phyloP scores from a whole-genome alignment of 2,888 invertebrate species.

The Drosophila mettleri region DNA sequence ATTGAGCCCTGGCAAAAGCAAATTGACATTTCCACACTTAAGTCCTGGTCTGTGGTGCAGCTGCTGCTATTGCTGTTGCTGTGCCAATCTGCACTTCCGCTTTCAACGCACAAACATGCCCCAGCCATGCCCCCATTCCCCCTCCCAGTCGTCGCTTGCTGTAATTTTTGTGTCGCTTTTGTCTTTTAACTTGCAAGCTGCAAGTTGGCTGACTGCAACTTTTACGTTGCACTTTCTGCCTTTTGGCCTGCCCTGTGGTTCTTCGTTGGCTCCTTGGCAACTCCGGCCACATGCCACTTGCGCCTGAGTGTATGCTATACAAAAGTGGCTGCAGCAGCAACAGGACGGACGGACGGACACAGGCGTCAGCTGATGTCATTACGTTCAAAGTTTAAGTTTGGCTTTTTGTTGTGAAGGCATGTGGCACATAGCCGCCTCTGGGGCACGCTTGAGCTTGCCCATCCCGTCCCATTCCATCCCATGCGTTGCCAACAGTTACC shows the following conservation, averaged over 20 bases:
- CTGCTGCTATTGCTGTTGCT: slow-evolving; percentile 39
- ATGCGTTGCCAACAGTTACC: slow-evolving; percentile 6
- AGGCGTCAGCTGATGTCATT: slow-evolving; percentile 59
- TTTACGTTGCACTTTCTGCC: slow-evolving; percentile 68
- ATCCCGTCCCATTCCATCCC: background rate
- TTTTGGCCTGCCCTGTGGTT: slow-evolving; percentile 57
- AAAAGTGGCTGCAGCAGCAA: slow-evolving; percentile 9
- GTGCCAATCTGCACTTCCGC: slow-evolving; percentile 70
- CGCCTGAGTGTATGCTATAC: slow-evolving; percentile 52
- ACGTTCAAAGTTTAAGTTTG: slow-evolving; percentile 44
- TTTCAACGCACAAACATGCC: slow-evolving; percentile 33
- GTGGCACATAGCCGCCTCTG: slow-evolving; percentile 15
- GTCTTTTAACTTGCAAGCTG: slow-evolving; percentile 49
- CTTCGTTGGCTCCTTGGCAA: slow-evolving; percentile 38
- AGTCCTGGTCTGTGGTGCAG: slow-evolving; percentile 36
- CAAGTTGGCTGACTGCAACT: slow-evolving; percentile 50
- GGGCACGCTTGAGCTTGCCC: slow-evolving; percentile 11
- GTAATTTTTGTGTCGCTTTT: slow-evolving; percentile 64
- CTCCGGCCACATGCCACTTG: slow-evolving; percentile 29
- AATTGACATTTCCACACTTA: slow-evolving; percentile 78
- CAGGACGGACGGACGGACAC: slow-evolving; percentile 13
- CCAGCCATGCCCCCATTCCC: background rate
- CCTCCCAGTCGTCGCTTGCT: background rate
- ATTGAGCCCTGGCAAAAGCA: slow-evolving; percentile 43
- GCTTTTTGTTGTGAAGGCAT: slow-evolving; percentile 20